Conservation (phyloP, 23 tunicate species). For the Ciona savignyi region DNA sequence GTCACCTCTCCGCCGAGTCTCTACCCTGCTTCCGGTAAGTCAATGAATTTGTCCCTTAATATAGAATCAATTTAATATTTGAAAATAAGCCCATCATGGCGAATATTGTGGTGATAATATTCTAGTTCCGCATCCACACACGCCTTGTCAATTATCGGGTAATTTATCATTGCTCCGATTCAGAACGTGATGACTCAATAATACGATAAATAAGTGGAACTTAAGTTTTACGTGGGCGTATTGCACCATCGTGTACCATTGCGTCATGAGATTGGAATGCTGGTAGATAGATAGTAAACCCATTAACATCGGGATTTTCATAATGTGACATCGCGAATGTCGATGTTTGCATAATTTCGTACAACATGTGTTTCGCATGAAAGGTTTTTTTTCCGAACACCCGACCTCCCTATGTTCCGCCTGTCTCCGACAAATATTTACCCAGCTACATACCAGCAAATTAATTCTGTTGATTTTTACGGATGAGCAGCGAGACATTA, state of each 20-base stretch:
- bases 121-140: not conserved
- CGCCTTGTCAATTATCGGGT: not conserved
- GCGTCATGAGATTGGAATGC: not conserved
- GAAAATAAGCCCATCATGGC: no score
- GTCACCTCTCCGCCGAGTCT: conserved; percentile 37
- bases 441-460: not conserved
- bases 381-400: not conserved
- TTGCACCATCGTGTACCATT: not conserved
- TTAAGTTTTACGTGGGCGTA: not conserved
- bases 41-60: no score
- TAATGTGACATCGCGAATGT: not conserved
- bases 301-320: not conserved
- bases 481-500: not conserved
- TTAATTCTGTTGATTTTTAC: not conserved
- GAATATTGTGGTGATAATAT: no score
- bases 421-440: not conserved
- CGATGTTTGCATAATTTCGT: not conserved
- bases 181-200: not conserved
- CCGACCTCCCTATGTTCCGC: not conserved
- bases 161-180: not conserved
- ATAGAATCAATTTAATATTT: no score
- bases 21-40: conserved; percentile 37
- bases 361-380: not conserved
- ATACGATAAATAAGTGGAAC: not conserved
- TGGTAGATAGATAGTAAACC: no score